These are phyloP conservation scores for Pristionchus mayeri DNA, from an alignment of 2,888 invertebrate genomes.

Conservation along the genomic window DNA sequence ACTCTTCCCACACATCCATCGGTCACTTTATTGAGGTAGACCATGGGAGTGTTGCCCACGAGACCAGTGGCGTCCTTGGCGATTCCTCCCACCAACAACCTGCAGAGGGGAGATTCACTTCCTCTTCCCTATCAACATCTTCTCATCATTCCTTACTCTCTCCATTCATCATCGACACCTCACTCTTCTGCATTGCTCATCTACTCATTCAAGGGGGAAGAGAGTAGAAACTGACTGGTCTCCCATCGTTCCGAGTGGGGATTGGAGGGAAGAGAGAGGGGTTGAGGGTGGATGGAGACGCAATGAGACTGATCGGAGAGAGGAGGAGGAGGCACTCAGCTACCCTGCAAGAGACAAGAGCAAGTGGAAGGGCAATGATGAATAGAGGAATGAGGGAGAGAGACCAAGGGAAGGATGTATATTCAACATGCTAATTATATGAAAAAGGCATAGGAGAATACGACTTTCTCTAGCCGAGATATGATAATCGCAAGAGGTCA, in stretches of 20 bases:
- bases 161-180: neutral
- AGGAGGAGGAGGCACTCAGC: neutral
- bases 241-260: too few relatives aligned
- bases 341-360: neutral
- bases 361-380: neutral
- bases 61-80: constrained; percentile 65
- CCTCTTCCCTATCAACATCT: too few relatives aligned
- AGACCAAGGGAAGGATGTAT: neutral
- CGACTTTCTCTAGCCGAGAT: constrained; percentile 16
- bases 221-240: neutral
- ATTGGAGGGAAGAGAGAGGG: too few relatives aligned
- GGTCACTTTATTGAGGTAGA: constrained; percentile 68
- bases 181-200: neutral
- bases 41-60: constrained; percentile 75
- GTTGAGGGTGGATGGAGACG: neutral
- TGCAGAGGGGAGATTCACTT: neutral
- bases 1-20: constrained; percentile 66
- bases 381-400: neutral
- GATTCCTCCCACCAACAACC: constrained; percentile 59
- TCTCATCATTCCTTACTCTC: too few relatives aligned
- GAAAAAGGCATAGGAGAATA: neutral
- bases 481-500: neutral
- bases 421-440: neutral
- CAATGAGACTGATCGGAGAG: neutral
- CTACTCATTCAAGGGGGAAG: neutral